Conservation (phyloP, 1,140 invertebrate species). For the Thaumetopoea pityocampa region DNA sequence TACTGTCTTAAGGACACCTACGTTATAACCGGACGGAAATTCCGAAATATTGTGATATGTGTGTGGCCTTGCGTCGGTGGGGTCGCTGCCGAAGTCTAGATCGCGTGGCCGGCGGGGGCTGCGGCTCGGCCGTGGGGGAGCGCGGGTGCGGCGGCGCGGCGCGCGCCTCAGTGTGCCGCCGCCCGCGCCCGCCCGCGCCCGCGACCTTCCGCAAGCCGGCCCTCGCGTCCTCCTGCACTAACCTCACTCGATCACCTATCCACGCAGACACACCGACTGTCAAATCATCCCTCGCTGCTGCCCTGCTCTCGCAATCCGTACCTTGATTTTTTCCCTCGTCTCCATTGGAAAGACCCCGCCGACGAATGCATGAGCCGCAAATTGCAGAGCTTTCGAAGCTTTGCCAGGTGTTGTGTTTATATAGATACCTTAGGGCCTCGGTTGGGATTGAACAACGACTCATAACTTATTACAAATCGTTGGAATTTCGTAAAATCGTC, state of each 20-base stretch:
- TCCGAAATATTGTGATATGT: neutral
- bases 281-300: constrained; percentile 21
- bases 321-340: constrained; percentile 8
- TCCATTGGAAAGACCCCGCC: constrained; percentile 1
- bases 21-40: no score
- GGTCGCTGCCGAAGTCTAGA: constrained; percentile 41
- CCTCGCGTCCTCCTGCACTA: constrained; percentile 35
- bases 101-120: constrained; percentile 26
- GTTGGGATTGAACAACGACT: no score
- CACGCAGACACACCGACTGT: constrained; percentile 42
- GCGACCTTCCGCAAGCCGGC: constrained; percentile 32
- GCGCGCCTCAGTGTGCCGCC: constrained; percentile 67
- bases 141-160: constrained; percentile 43
- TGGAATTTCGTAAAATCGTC: no score
- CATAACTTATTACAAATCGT: no score
- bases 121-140: constrained; percentile 19
- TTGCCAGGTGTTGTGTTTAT: no score
- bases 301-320: constrained; percentile 2
- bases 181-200: constrained; percentile 51
- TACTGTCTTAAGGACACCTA: no score
- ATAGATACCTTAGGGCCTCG: no score
- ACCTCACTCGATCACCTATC: constrained; percentile 50
- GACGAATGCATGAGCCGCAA: constrained; percentile 3
- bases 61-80: constrained; percentile 10
- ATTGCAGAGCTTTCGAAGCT: no score